phyloP scores from a whole-genome alignment of 2,113 vertebrate species.

The Alethe diademata region DNA sequence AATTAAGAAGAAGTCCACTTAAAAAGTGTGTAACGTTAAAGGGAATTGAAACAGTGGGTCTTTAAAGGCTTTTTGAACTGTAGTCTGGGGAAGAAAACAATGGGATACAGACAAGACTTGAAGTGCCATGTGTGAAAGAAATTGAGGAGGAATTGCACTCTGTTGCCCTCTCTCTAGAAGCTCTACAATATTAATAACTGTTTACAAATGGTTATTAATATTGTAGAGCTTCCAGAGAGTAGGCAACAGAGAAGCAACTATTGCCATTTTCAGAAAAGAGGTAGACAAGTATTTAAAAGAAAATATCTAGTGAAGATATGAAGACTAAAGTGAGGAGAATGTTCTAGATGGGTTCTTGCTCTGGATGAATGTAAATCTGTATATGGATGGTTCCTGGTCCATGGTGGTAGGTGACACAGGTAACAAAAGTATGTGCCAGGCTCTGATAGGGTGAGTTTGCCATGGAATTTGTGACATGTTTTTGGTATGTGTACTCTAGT shows the following conservation, averaged over 20 bases:
- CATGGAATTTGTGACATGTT: conserved; percentile 43
- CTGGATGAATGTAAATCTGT: conserved; percentile 16
- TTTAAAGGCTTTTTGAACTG: background rate
- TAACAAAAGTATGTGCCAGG: conserved; percentile 20
- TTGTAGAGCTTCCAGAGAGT: background rate
- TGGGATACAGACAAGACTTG: background rate
- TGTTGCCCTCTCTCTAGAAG: background rate
- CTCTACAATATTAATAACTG: background rate
- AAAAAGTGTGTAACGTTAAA: background rate
- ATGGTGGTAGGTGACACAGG: conserved; percentile 39
- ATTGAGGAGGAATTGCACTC: background rate
- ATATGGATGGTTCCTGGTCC: conserved; percentile 54
- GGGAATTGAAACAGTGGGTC: background rate
- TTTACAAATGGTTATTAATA: background rate
- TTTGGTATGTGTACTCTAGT: conserved; percentile 39
- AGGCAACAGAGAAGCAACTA: background rate
- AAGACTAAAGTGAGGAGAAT: background rate
- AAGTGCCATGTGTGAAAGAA: background rate
- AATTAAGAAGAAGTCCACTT: background rate
- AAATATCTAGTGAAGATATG: background rate
- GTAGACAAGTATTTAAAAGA: background rate
- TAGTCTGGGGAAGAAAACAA: background rate
- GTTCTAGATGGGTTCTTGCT: background rate
- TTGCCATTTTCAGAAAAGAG: background rate
- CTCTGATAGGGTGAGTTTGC: background rate